phyloP scores from a whole-genome alignment of 2,888 invertebrate genomes.

The Eupithecia tripunctaria region DNA sequence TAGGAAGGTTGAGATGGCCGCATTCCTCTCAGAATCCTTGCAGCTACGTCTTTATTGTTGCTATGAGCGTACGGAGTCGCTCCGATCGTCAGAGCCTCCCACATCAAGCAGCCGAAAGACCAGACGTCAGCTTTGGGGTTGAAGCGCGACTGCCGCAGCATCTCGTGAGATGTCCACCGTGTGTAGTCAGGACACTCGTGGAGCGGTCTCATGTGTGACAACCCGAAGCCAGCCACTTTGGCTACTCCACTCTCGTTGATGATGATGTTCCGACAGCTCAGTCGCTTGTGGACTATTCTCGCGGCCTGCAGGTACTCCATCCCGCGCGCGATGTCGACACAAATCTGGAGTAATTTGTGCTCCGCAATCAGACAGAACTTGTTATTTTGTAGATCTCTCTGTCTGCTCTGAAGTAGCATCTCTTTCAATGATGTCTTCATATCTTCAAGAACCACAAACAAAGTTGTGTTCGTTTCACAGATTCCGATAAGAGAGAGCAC shows the following conservation, averaged over 20 bases:
- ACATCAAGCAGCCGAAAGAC: slow-evolving; percentile 92
- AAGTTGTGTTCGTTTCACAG: slow-evolving; percentile 90
- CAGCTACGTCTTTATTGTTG: slow-evolving; percentile 87
- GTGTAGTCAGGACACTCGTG: slow-evolving; percentile 89
- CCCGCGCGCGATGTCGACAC: slow-evolving; percentile 87
- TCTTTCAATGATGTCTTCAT: slow-evolving; percentile 88
- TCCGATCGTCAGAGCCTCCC: slow-evolving; percentile 92
- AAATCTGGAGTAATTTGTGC: slow-evolving; percentile 85
- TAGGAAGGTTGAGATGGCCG: slow-evolving; percentile 90
- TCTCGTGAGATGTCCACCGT: slow-evolving; percentile 92
- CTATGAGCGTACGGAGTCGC: slow-evolving; percentile 91
- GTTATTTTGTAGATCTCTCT: slow-evolving; percentile 79
- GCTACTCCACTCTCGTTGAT: slow-evolving; percentile 87
- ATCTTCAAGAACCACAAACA: slow-evolving; percentile 90
- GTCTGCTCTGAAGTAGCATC: slow-evolving; percentile 86
- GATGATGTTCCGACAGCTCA: slow-evolving; percentile 89
- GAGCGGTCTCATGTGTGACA: slow-evolving; percentile 86
- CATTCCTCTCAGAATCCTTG: slow-evolving; percentile 88
- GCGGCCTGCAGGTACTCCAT: slow-evolving; percentile 88
- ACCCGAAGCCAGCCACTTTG: slow-evolving; percentile 90
- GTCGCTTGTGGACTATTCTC: slow-evolving; percentile 89
- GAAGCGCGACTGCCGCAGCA: slow-evolving; percentile 87
- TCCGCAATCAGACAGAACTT: slow-evolving; percentile 86
- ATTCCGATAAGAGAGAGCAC: slow-evolving; percentile 90
- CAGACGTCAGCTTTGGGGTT: slow-evolving; percentile 91